Evolutionary conservation across 2,113 vertebrate species (phyloP), one percentile per base, ranked within the genome.

Genomic region (Dryoscopus gambensis): DNA sequence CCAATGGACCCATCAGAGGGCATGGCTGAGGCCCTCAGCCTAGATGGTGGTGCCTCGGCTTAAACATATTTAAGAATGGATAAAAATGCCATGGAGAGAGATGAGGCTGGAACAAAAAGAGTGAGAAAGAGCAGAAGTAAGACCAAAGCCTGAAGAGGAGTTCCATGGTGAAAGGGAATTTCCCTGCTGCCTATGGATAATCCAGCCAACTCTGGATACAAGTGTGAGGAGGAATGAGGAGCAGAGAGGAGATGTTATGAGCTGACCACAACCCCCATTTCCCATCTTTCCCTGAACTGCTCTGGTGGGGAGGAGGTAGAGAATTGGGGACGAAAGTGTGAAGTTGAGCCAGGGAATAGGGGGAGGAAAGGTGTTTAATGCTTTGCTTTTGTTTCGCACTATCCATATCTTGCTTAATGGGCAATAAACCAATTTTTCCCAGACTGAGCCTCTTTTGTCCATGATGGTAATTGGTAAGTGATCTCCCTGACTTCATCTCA

Each of bases 21-120:
- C 50, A 40, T 0, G 7, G 42, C 20, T 40, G 30, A 39, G 37
- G 5, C 6, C 13, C 5, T 40, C 44, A 71, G 20, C 5, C 5
- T 24, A 67, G 17, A 7, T 56, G 9, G 5, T 33, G 9, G 2
- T 25, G 24, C 7, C 37, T 46, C 0, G 0, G 15, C 13, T 25
- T 56, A 70, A 89, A 42, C 1, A 11, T 40, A 3, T 31, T 47
- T 70, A 56, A 68, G 28, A 90, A 80, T 44, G 6, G 4, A n/a
- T 53, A 20, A 65, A 67, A 62, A 67, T 56, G 3, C 2, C 6
- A 10, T 3, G 2, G 23, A 30, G 13, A 81, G 6, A 49, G 3
- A 56, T 7, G 10, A 73, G 2, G 3, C 28, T 65, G 25, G 8
- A 46, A 70, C 3, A 65, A 64, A 60, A 64, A 50, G 5, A 10